Percentiles rank a stretch among this genome's conserved stretches.
These are phyloP conservation scores for Drymonia ruficornis DNA, from an alignment of 2,888 invertebrate genomes.

Conservation along the genomic window DNA sequence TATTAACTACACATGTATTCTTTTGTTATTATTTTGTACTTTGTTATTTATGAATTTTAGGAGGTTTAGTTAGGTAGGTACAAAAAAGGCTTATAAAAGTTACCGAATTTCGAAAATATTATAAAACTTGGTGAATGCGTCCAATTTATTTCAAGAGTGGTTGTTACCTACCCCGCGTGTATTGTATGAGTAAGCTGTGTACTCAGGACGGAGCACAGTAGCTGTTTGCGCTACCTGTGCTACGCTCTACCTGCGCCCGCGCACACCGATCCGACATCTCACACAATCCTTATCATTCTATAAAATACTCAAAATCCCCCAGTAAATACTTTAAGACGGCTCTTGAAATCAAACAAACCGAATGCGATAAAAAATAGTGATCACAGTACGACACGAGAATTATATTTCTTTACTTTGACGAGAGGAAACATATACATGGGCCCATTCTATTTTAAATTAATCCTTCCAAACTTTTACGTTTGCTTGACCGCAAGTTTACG, in stretches of 20 bases:
- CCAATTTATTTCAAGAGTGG: slow-evolving; percentile 23
- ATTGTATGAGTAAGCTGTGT: slow-evolving; percentile 70
- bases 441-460: slow-evolving; percentile 58
- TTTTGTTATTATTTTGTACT: no score
- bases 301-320: slow-evolving; percentile 71
- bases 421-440: slow-evolving; percentile 35
- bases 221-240: slow-evolving; percentile 80
- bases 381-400: slow-evolving; percentile 11
- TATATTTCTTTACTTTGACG: slow-evolving; percentile 16
- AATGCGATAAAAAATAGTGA: slow-evolving; percentile 50
- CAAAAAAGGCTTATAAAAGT: background rate
- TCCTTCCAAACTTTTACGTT: slow-evolving; percentile 56
- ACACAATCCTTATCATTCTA: slow-evolving; percentile 74
- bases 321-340: slow-evolving; percentile 62
- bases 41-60: no score
- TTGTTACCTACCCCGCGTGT: slow-evolving; percentile 46
- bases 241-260: slow-evolving; percentile 69
- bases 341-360: slow-evolving; percentile 68
- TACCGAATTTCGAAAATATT: background rate
- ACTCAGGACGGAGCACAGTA: slow-evolving; percentile 76
- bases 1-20: no score
- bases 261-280: slow-evolving; percentile 40
- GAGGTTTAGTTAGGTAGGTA: background rate
- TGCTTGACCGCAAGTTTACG: slow-evolving; percentile 70
- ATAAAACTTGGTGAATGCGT: slow-evolving; percentile 18